A percentile compares a stretch with the other conserved stretches of the same genome.
These are phyloP conservation scores for Corythaixoides concolor DNA, from an alignment of 2,113 vertebrate genomes.

Conservation along the genomic window DNA sequence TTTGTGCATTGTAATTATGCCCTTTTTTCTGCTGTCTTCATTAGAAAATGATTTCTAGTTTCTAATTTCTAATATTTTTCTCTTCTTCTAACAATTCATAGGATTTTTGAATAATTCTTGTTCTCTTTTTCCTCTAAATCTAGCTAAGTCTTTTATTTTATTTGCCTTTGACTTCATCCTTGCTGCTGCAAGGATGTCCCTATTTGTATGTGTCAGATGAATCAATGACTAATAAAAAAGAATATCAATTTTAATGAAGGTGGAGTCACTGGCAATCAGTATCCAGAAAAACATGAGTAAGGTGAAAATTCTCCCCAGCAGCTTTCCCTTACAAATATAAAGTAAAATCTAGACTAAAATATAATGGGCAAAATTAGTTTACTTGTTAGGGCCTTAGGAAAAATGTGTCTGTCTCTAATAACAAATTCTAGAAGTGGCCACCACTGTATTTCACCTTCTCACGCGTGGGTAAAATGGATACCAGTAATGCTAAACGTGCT, in stretches of 20 bases:
- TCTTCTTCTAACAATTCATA: background rate
- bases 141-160: background rate
- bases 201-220: background rate
- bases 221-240: background rate
- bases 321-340: background rate
- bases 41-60: background rate
- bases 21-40: background rate
- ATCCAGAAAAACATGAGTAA: background rate
- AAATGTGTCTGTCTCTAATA: background rate
- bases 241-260: background rate
- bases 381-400: background rate
- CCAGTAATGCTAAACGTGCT: background rate
- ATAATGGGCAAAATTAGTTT: background rate
- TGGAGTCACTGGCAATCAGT: background rate
- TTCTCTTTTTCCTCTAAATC: background rate
- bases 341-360: background rate
- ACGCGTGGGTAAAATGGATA: too few relatives aligned
- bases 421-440: background rate
- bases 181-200: background rate
- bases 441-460: background rate
- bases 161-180: background rate
- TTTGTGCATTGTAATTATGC: background rate
- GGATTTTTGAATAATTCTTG: background rate
- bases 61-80: background rate
- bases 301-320: background rate